Conservation (phyloP, 2,113 vertebrate species). For the Oxygymnocypris stewartii region DNA sequence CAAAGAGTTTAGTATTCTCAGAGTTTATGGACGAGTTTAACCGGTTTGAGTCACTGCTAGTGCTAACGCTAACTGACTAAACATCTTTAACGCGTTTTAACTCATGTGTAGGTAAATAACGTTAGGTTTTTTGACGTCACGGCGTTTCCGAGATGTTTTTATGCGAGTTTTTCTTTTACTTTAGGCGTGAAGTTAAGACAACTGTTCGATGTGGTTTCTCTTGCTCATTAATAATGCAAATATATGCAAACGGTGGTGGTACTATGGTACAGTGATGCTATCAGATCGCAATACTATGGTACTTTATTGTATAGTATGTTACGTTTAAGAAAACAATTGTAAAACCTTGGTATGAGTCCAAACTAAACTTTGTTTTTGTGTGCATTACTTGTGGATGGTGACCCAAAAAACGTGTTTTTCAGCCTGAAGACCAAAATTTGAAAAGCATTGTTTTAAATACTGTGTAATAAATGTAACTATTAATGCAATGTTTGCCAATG, state of each 20-base stretch:
- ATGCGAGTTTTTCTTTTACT: too few relatives aligned
- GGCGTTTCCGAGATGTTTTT: too few relatives aligned
- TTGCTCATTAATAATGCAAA: slow-evolving; percentile 24
- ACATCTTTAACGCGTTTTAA: too few relatives aligned
- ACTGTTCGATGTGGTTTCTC: neutral
- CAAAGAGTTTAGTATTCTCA: too few relatives aligned
- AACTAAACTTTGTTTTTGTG: neutral
- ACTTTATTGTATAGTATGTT: neutral
- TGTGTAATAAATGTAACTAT: neutral
- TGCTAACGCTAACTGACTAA: too few relatives aligned
- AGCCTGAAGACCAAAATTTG: neutral
- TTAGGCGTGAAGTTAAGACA: neutral
- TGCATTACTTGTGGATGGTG: rapidly evolving
- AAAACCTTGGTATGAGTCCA: neutral
- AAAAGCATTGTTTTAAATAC: neutral
- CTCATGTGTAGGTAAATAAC: too few relatives aligned
- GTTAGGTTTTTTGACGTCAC: too few relatives aligned
- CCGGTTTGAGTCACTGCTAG: too few relatives aligned
- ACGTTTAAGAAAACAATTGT: neutral
- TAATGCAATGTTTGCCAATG: neutral
- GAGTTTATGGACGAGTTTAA: too few relatives aligned
- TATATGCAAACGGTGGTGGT: neutral
- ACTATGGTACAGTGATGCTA: neutral
- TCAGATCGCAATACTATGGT: neutral
- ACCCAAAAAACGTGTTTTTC: neutral